These are phyloP conservation scores for Florisuga fusca DNA, from an alignment of 2,797 vertebrate genomes.

Conservation along the genomic window DNA sequence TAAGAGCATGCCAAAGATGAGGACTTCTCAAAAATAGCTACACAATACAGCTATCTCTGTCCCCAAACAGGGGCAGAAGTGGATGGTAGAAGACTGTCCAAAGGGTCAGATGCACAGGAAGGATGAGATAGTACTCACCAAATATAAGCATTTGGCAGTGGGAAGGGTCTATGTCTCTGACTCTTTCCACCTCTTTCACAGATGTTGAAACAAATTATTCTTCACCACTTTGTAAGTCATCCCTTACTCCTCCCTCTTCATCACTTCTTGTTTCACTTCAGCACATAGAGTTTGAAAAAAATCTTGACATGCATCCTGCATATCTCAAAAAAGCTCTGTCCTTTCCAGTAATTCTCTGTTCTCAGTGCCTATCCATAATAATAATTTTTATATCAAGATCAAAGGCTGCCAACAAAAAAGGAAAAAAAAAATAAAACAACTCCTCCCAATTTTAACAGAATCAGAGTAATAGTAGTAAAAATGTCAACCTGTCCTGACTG, in stretches of 20 bases:
- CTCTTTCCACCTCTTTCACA: not conserved
- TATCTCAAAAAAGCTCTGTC: not conserved
- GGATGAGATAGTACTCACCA: not conserved
- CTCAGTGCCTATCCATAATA: not conserved
- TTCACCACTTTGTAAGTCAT: not conserved
- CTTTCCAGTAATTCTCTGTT: not conserved
- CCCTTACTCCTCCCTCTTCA: not conserved
- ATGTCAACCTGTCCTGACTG: not conserved
- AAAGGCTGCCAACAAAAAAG: not conserved
- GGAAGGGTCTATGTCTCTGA: not conserved
- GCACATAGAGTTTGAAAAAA: not conserved
- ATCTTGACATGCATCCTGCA: not conserved
- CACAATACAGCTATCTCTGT: not conserved
- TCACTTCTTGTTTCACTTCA: not conserved
- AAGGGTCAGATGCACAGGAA: not conserved
- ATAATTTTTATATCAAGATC: not conserved
- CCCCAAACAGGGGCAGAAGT: fast-evolving
- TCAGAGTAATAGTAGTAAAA: not conserved
- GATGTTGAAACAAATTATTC: not conserved
- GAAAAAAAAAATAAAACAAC: not conserved
- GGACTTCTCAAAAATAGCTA: not conserved
- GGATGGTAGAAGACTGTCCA: not conserved
- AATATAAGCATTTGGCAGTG: not conserved
- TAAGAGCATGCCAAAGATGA: not conserved
- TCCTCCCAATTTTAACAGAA: not conserved